phyloP scores from a whole-genome alignment of 2,797 vertebrate species.

The Phalloptychus januarius region DNA sequence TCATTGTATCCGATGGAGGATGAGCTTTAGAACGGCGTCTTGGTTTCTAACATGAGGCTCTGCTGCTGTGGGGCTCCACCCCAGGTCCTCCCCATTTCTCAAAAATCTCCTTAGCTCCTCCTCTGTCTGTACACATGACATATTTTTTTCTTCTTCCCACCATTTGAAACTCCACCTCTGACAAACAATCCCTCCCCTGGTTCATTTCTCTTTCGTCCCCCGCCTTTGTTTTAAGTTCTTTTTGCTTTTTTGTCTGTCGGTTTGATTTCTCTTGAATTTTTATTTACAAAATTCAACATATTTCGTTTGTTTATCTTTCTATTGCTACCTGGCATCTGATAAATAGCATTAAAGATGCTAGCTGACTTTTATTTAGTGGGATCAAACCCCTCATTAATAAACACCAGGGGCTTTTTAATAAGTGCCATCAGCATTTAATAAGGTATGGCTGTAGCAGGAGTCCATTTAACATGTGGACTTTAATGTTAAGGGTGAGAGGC shows the following conservation, averaged over 20 bases:
- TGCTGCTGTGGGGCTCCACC: constrained; percentile 31
- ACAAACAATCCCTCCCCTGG: not conserved
- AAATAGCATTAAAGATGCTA: too few species aligned
- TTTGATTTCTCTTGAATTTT: not conserved
- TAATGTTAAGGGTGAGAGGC: not conserved
- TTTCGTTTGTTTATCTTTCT: not conserved
- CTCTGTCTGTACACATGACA: constrained; percentile 11
- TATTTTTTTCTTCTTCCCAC: constrained; percentile 12
- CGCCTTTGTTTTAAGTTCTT: constrained; percentile 9
- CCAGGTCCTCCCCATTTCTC: constrained; percentile 27
- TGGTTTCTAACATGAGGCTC: constrained; percentile 23
- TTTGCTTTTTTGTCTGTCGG: not conserved
- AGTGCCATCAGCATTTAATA: not conserved
- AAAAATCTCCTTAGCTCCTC: constrained; percentile 16
- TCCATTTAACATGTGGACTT: not conserved
- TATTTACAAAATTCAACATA: not conserved
- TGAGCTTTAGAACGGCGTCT: constrained; percentile 12
- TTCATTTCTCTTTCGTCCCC: constrained; percentile 1
- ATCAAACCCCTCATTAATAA: not conserved
- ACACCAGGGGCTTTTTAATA: not conserved
- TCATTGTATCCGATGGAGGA: constrained; percentile 17
- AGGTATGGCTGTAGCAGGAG: not conserved
- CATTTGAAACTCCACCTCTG: constrained; percentile 23
- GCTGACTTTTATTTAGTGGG: not conserved
- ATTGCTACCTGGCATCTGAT: not conserved